Conservation (phyloP, 2,888 invertebrate genomes). For the Microdon myrmicae region DNA sequence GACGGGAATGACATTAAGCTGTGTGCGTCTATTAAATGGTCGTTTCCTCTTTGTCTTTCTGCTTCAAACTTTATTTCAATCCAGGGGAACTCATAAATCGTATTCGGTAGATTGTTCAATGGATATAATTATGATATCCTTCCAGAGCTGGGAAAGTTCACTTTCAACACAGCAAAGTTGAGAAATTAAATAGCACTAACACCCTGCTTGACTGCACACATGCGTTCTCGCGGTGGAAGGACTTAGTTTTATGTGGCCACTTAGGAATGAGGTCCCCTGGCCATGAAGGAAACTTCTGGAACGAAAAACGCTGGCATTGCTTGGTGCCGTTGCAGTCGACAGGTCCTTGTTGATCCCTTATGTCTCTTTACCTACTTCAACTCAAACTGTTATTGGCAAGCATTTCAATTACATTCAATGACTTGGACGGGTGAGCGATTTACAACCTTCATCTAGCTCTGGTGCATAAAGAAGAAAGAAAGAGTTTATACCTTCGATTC, state of each 20-base stretch:
- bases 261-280: conserved; percentile 30
- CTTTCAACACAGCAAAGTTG: conserved; percentile 30
- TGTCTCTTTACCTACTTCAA: conserved; percentile 31
- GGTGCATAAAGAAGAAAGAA: too few species aligned
- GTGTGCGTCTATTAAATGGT: conserved; percentile 33
- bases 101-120: too few species aligned
- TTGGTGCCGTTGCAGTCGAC: not conserved
- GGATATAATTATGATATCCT: too few species aligned
- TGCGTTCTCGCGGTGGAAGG: conserved; percentile 19
- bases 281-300: conserved; percentile 15
- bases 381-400: conserved; percentile 50
- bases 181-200: conserved; percentile 32
- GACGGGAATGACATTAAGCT: too few species aligned
- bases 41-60: too few species aligned
- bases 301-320: conserved; percentile 31
- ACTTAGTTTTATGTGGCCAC: conserved; percentile 22
- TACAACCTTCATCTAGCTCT: too few species aligned
- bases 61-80: too few species aligned
- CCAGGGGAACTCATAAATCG: too few species aligned
- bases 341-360: conserved; percentile 32
- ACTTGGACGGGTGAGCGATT: conserved; percentile 49
- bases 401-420: conserved; percentile 53
- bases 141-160: too few species aligned
- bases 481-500: too few species aligned
- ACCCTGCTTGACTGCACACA: conserved; percentile 12